phyloP scores from a whole-genome alignment of 2,113 vertebrate genomes.

The Tricholaema leucomelas region DNA sequence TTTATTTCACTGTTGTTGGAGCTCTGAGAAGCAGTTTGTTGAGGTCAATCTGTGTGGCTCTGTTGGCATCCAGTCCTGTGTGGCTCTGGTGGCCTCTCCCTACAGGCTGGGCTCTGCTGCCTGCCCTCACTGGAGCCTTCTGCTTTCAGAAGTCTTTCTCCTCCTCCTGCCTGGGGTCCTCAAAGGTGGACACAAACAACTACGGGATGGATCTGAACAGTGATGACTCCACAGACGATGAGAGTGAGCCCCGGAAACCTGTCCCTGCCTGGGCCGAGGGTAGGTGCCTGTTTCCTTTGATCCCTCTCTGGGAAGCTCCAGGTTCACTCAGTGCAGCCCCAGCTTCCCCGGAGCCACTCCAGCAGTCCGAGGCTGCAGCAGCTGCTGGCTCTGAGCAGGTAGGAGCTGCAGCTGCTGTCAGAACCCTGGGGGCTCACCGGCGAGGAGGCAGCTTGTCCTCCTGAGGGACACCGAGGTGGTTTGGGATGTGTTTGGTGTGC shows the following conservation, averaged over 20 bases:
- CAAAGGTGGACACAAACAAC: conserved; percentile 72
- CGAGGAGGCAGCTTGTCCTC: rapidly evolving
- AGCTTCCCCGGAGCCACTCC: background rate
- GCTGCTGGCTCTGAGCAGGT: background rate
- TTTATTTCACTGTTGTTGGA: too few relatives aligned
- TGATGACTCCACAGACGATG: conserved; percentile 94
- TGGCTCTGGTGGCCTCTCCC: too few relatives aligned
- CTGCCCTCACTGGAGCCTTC: background rate
- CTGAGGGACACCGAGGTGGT: rapidly evolving
- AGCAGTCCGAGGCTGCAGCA: background rate
- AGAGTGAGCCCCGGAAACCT: conserved; percentile 89
- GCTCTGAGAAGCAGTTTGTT: background rate
- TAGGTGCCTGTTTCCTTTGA: conserved; percentile 4
- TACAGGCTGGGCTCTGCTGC: background rate
- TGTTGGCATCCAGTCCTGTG: too few relatives aligned
- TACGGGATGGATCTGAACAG: conserved; percentile 97
- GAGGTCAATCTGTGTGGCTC: background rate
- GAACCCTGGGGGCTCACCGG: background rate
- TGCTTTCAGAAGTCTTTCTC: conserved; percentile 67
- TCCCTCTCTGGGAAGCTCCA: background rate
- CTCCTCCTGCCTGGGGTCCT: conserved; percentile 72
- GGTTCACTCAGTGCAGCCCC: background rate
- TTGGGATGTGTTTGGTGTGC: too few relatives aligned
- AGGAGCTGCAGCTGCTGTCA: background rate
- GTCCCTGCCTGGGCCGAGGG: conserved; percentile 91